Base-by-base conservation (phyloP, 1,140 invertebrate species). In the Drosophila kepulauana region DNA sequence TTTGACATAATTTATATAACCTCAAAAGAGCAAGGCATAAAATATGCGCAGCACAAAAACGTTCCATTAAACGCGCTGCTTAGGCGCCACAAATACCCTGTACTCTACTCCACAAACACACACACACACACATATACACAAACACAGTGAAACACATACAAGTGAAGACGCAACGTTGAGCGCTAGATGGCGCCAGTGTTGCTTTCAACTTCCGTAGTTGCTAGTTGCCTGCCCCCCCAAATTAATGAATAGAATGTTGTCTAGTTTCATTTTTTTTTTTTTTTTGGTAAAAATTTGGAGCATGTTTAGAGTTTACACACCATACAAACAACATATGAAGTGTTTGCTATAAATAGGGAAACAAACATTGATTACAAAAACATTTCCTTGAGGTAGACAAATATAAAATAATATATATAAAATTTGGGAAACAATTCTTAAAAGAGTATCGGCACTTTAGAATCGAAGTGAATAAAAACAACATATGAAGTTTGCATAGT, bases 1-100 rank as follows among this genome's bases (percentile, higher is more conserved):
- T 79, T 79, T 73, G 74, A 73, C 74, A 79, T 76, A 79, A 79
- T 76, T 76, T 77, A 76, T 79, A 72, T 76, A 71, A 58, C 73
- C 73, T 65, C 66, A 75, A 75, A 76, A 75, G 65, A 78, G 65
- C 65, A 69, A 74, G 52, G 52, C 64, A 69, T 75, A 78, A 78
- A 74, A 64, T 75, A 75, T 75, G 73, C 68, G 56, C 73, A 69
- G 71, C 41, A 64, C 68, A 58, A 63, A 76, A 25, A 58, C 16
- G 30, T 49, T 54, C 7, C 30, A 52, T 30, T 15, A 33, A 54
- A 28, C 25, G n/a, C 28, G 25, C n/a, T 13, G 11, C 28, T 33
- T 15, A n/a, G 51, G 10, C 35, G 2, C 2, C 51, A 15, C 28
- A 28, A 35, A 16, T 25, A 35, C 13, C 2, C n/a, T 2, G 30